Base-by-base conservation (phyloP, 2,113 vertebrate genomes). In the Catharus minimus region DNA sequence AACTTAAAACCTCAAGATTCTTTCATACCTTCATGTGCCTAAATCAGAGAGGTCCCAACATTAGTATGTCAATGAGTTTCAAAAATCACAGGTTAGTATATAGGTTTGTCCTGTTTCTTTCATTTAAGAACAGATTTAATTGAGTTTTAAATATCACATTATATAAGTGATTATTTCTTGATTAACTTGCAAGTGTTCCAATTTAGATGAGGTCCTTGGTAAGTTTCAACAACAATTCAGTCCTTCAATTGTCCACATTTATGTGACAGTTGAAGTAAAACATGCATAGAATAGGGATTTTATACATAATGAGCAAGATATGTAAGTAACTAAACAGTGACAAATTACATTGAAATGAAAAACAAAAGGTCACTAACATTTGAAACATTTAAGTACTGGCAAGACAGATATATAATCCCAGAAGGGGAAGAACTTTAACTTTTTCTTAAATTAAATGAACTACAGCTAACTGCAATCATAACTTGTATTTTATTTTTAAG, bases 51-150 rank as follows among this genome's bases (percentile, higher is more conserved):
- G 10, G 33, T 68, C 36, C 18, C 67, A 81, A 57, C 20, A 38
- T 52, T 15, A 68, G 4, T 27, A 57, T 71, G 33, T 52, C 64
- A 82, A 22, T 66, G 36, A 75, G 33, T 58, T 90, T 76, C 30
- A 65, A 84, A 94, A 90, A 86, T 14, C 36, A 22, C 69, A 84
- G 49, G 65, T 88, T 60, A 68, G 15, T 88, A 81, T 21, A 72
- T 61, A 82, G 33, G 38, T 47, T 84, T 92, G 89, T 61, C 86
- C 91, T 43, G 81, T 68, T 88, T 61, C 82, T 69, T 88, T 90
- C 62, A 65, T 33, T 56, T 65, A 88, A 86, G 79, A 95, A 81
- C 23, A 84, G 67, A 93, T 93, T 91, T 91, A 95, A 94, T 73
- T 71, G 77, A 72, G 73, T 68, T 95, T 87, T 86, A 93, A 83